These are phyloP conservation scores for Neolamprologus tretocephalus DNA, from an alignment of 2,113 vertebrate genomes.

Conservation along the genomic window DNA sequence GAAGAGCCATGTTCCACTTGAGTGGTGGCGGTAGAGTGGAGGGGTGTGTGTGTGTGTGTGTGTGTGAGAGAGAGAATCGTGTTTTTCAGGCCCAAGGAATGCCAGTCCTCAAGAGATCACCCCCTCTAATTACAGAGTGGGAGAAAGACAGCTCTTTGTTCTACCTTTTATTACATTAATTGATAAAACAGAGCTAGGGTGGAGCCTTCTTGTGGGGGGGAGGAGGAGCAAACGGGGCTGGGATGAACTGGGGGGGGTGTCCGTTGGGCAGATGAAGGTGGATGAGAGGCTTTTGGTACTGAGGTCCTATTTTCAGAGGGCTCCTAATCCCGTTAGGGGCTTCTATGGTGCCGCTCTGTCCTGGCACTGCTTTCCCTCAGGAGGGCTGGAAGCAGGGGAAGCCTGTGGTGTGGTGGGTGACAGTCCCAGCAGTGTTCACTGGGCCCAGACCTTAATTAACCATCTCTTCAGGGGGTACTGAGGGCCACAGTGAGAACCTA, in stretches of 20 bases:
- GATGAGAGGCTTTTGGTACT: conserved; percentile 32
- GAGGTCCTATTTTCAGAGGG: conserved; percentile 55
- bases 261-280: conserved; percentile 53
- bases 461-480: conserved; percentile 55
- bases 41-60: background rate
- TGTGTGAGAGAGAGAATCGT: conserved; percentile 10
- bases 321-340: conserved; percentile 70
- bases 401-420: conserved; percentile 17
- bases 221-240: background rate
- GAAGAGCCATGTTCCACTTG: conserved; percentile 47
- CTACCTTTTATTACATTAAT: conserved; percentile 77
- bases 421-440: conserved; percentile 36
- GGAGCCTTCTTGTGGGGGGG: conserved; percentile 23
- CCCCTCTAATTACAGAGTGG: conserved; percentile 71
- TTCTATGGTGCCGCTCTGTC: conserved; percentile 2
- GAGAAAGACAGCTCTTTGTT: conserved; percentile 72
- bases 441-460: conserved; percentile 61
- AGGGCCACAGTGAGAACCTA: conserved; percentile 50
- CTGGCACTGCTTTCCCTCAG: conserved; percentile 24
- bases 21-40: conserved; percentile 11
- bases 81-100: conserved; percentile 61
- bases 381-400: background rate
- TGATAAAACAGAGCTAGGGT: conserved; percentile 66
- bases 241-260: background rate
- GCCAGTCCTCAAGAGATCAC: conserved; percentile 63